phyloP scores from a whole-genome alignment of 2,113 vertebrate genomes.

The Lasiurus borealis region DNA sequence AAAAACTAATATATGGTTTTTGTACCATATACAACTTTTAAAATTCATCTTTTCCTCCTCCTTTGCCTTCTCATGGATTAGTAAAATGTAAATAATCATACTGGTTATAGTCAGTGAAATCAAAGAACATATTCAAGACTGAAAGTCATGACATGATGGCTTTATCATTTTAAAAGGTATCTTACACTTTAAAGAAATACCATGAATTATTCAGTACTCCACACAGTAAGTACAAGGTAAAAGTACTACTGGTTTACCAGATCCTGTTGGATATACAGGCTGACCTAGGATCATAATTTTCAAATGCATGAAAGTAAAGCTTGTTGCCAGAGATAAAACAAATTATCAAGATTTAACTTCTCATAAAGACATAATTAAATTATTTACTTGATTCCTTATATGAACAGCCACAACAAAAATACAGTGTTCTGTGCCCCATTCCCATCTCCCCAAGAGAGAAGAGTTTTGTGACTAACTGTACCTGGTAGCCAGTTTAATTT shows the following conservation, averaged over 20 bases:
- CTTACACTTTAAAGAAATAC: background rate
- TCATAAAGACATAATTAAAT: slow-evolving; percentile 25
- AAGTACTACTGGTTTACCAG: background rate
- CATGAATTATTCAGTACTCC: background rate
- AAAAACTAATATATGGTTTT: background rate
- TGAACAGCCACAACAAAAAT: slow-evolving; percentile 2
- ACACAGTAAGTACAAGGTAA: background rate
- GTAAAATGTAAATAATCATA: slow-evolving; percentile 26
- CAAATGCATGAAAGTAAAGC: slow-evolving; percentile 18
- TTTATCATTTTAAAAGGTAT: slow-evolving; percentile 28
- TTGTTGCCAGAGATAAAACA: background rate
- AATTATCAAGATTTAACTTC: slow-evolving; percentile 38
- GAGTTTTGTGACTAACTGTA: background rate
- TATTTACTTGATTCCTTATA: background rate
- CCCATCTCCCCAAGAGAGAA: background rate
- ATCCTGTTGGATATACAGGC: background rate
- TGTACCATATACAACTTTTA: background rate
- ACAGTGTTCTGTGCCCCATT: background rate
- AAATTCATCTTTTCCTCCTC: slow-evolving; percentile 7
- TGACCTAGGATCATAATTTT: background rate
- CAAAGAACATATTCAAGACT: slow-evolving; percentile 32
- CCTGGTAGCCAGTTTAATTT: background rate
- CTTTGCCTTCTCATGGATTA: slow-evolving; percentile 17
- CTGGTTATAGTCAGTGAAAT: background rate
- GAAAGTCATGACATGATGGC: background rate